Conservation (phyloP, 2,113 vertebrate species). For the Salvelinus fontinalis region DNA sequence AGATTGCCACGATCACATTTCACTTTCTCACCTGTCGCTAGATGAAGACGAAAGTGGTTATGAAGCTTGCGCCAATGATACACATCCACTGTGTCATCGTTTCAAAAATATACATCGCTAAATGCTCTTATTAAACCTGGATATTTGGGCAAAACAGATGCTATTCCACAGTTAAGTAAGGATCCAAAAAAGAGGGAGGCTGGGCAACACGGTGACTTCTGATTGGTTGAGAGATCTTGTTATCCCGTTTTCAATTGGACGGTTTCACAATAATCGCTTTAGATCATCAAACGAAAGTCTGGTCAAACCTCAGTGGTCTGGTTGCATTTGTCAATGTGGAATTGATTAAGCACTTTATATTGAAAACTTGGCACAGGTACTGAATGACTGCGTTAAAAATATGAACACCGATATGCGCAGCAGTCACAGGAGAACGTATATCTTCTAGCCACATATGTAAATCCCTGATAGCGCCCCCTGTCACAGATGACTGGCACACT, state of each 20-base stretch:
- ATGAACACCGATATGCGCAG: no score
- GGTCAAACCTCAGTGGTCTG: neutral
- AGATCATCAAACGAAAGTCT: neutral
- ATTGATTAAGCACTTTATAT: no score
- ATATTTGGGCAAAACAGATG: conserved; percentile 29
- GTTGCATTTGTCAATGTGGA: no score
- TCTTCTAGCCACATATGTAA: neutral
- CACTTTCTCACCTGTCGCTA: conserved; percentile 73
- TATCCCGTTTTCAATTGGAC: conserved; percentile 57
- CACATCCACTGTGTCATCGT: conserved; percentile 58
- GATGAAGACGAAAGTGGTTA: conserved; percentile 56
- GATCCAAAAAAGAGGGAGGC: neutral
- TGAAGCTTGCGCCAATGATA: conserved; percentile 33
- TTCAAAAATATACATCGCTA: conserved; percentile 2
- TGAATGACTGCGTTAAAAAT: no score
- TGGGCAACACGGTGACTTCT: conserved; percentile 37
- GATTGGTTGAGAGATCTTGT: conserved; percentile 51
- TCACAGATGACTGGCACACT: neutral
- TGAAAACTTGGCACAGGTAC: no score
- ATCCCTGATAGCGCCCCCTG: neutral
- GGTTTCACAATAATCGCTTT: neutral
- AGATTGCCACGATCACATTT: neutral
- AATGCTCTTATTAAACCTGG: neutral
- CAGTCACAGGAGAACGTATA: neutral
- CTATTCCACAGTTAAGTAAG: conserved; percentile 27